Evolutionary conservation across 2,888 invertebrate genomes (phyloP), one percentile per base, ranked within the genome.

Genomic region (Heliconius hortense): DNA sequence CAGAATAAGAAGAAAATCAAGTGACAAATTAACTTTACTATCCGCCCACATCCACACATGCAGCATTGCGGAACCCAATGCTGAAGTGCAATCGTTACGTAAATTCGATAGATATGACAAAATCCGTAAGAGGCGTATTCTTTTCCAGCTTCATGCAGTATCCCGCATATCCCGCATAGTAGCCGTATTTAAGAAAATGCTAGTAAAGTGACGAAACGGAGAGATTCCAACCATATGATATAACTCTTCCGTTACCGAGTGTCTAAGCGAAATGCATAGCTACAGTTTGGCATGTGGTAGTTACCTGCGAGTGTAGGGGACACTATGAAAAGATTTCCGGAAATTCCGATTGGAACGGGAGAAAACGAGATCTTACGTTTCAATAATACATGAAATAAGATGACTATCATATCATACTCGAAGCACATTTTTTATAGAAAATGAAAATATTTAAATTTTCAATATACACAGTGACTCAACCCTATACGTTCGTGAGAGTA

Each of bases 51-150:
- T 13, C 13, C n/a, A 13, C 64, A 24, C 24, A 24, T 43, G 43
- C 1, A 66, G 66, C 66, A 66, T 43, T 39, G 66, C 66, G 39
- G 66, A 66, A 66, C n/a, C 24, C 24, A 3, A 66, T 35, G 64
- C 39, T 24, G 39, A 43, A 15, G 39, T 66, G 43, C 24, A 66
- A 35, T 31, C 3, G 35, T 66, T 66, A 66, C 66, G n/a, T 66
- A 66, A 66, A 39, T 15, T 24, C 43, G 5, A 13, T 66, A 21
- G 24, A 24, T 21, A 35, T 13, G 18, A 39, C 39, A 39, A 66
- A 13, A 15, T 24, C 24, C 2, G 5, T 21, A 15, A 4, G 15
- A 2, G 26, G 26, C n/a, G 24, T 28, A 24, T n/a, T n/a, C 24
- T 24, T 28, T 26, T 60, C 18, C 4, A 60, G 4, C n/a, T 56